phyloP scores from a whole-genome alignment of 1,140 invertebrate genomes.

The Aphis gossypii region DNA sequence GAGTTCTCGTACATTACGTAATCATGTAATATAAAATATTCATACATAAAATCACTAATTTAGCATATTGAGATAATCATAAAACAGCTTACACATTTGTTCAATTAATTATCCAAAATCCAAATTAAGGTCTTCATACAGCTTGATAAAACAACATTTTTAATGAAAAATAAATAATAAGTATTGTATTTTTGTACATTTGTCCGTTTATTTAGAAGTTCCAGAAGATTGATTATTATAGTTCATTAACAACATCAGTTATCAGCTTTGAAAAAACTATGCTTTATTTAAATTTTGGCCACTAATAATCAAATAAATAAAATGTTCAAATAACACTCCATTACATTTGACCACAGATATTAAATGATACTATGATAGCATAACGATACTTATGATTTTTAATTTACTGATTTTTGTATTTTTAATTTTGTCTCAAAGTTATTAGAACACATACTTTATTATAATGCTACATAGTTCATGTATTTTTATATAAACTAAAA shows the following conservation, averaged over 20 bases:
- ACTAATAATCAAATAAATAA: no score
- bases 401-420: not conserved
- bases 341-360: no score
- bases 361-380: no score
- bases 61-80: not conserved
- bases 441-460: not conserved
- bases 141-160: not conserved
- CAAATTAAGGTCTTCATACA: not conserved
- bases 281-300: not conserved
- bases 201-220: not conserved
- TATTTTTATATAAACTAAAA: not conserved
- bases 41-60: not conserved
- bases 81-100: not conserved
- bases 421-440: not conserved
- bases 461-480: not conserved
- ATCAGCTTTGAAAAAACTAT: no score
- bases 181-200: not conserved
- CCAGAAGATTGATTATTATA: not conserved
- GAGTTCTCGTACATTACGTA: not conserved
- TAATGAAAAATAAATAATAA: not conserved
- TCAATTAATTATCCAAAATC: not conserved
- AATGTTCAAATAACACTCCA: not conserved
- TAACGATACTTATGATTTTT: not conserved
- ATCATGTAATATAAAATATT: not conserved
- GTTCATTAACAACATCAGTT: not conserved